Evolutionary conservation across 1,140 invertebrate species (phyloP), one percentile per base, ranked within the genome.

Genomic region (Sarcophaga bullata): DNA sequence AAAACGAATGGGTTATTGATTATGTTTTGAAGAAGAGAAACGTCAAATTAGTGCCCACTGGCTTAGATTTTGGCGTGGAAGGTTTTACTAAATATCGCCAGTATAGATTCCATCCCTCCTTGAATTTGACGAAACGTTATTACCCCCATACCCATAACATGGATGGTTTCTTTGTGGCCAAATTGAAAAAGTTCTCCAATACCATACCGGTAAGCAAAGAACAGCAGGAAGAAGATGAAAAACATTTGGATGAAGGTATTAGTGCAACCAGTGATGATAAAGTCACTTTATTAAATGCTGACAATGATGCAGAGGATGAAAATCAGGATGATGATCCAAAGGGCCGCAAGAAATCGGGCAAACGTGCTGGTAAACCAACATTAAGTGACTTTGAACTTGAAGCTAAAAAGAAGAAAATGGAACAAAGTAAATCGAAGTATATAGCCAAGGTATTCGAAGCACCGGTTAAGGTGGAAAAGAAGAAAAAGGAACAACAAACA

Each of bases 121-220:
- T 99, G 89, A 97, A 98, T 90, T 90, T 98, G 25, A 96, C 97
- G 0, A 94, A 94, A 91, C 92, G 98, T 83, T 99, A 98, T 91
- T 99, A 99, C 91, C 98, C 98, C 6, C 98, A 99, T 90, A 95
- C 95, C 15, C 97, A 99, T 89, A 99, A 99, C 90, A 97, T 99
- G 95, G 98, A 99, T 92, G 99, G 99, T 49, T 99, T 99, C 90
- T 99, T 97, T 93, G 98, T 99, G 13, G 98, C 98, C 6, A 99
- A 99, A 92, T 90, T 99, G 0, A 98, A 98, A 91, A 99, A 99
- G 88, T 96, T 98, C 89, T 97, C 96, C 0, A 97, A 98, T 92
- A 93, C 93, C 76, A 95, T 96, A 91, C 91, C 91, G 80, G 87
- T 91, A 4, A 91, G 91, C 85, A 91, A 92, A 86, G 91, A 92